Conservation (phyloP, 2,797 vertebrate genomes). For the Ctenochaetus hawaiiensis region DNA sequence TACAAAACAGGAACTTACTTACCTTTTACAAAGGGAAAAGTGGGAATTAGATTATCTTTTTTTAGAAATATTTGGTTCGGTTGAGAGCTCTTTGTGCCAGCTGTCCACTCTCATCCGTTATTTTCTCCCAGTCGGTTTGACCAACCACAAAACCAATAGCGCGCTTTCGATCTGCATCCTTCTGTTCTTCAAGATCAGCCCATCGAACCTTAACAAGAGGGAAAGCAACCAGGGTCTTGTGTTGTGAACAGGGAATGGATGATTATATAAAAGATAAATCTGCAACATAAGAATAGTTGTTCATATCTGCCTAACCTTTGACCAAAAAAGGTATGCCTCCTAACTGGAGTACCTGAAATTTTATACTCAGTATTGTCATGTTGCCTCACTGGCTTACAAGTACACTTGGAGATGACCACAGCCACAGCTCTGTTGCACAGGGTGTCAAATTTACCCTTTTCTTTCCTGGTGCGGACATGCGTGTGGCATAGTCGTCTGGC, state of each 20-base stretch:
- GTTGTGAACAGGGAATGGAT: constrained; percentile 28
- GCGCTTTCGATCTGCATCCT: constrained; percentile 97
- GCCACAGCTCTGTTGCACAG: not conserved
- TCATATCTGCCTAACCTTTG: too few species aligned
- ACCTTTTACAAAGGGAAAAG: constrained; percentile 57
- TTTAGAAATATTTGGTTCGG: constrained; percentile 99
- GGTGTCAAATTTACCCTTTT: constrained; percentile 90
- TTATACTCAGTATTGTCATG: not conserved
- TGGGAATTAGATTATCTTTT: constrained; percentile 54
- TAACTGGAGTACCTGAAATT: not conserved
- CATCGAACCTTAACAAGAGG: constrained; percentile 91
- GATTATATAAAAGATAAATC: too few species aligned
- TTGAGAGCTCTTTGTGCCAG: constrained; percentile 98
- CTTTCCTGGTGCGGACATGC: constrained; percentile 96
- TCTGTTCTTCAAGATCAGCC: constrained; percentile 99
- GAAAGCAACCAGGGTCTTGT: constrained; percentile 24
- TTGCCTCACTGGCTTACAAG: not conserved
- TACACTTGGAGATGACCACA: not conserved
- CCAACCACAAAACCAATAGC: constrained; percentile 99
- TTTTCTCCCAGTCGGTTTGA: constrained; percentile 99
- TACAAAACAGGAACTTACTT: constrained; percentile 25
- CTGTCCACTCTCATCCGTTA: constrained; percentile 98
- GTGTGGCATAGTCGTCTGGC: constrained; percentile 97
- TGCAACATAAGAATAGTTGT: too few species aligned
- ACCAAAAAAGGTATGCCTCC: too few species aligned